Base-by-base conservation (phyloP, 2,797 vertebrate species). In the Linurgus olivaceus region DNA sequence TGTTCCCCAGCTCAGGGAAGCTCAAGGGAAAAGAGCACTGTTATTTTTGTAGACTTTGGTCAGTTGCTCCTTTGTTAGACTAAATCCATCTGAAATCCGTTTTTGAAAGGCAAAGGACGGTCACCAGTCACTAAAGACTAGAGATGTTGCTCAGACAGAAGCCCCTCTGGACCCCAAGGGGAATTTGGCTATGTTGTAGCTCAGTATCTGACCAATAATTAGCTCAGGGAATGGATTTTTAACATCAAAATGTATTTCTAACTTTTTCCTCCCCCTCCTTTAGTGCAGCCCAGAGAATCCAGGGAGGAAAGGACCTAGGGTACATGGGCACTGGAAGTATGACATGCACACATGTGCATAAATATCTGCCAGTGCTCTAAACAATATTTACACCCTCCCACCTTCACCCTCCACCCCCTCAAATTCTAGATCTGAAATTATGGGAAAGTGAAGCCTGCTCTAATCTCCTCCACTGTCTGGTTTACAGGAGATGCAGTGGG, bases 61-160 rank as follows among this genome's bases (percentile, higher is more conserved):
- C 51, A 90, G 70, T 75, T n/a, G 66, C 79, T 86, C 75, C 38
- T 83, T 86, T 77, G 51, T 94, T 88, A 86, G 48, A 83, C 40
- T 50, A 88, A 90, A 94, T 84, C 68, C 62, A 75, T 62, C n/a
- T 66, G 85, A 93, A 96, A 83, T 78, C 37, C 29, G 24, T 73
- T 31, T 91, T 70, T 81, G 58, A 71, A 88, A 92, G 68, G 62
- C 58, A 88, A 77, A 73, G 37, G 68, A 72, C 47, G 74, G 29
- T 77, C n/a, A 82, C n/a, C 29, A n/a, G 26, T 79, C 17, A 48
- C 55, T 11, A 37, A 91, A 68, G 40, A 37, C 40, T 62, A 29
- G 61, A 91, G 65, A 28, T 35, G 26, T 66, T 76, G 51, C 42
- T 75, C 28, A 25, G 66, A 35, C 8, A 50, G 50, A 89, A 87